Evolutionary conservation across 2,797 vertebrate species (phyloP).

Genomic region (Myotis pilosus): DNA sequence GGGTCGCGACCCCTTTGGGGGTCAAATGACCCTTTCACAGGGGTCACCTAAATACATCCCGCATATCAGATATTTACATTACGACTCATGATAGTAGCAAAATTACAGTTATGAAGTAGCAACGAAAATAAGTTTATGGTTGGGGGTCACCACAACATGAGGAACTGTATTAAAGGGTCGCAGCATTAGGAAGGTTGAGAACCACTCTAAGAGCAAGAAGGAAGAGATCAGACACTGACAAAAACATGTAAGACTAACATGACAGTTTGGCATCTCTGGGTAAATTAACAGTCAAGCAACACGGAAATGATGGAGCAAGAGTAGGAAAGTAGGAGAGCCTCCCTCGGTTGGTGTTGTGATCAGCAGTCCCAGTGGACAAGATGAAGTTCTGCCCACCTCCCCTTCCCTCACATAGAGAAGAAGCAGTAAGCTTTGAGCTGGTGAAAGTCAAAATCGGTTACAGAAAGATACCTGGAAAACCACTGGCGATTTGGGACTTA

Average conservation of each 20-base stretch:
- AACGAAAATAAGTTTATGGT: too few species aligned
- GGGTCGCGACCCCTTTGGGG: too few species aligned
- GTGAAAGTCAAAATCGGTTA: background rate
- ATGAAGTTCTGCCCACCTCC: background rate
- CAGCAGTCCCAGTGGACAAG: background rate
- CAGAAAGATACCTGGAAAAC: background rate
- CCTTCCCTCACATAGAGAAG: background rate
- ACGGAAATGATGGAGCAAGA: background rate
- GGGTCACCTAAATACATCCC: too few species aligned
- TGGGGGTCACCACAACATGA: too few species aligned
- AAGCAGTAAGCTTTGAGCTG: background rate
- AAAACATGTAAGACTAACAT: background rate
- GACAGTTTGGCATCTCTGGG: background rate
- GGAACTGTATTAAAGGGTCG: too few species aligned
- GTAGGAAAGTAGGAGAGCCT: background rate
- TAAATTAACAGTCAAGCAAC: background rate
- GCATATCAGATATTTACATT: too few species aligned
- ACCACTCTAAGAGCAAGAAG: background rate
- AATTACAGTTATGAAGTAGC: too few species aligned
- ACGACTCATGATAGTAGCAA: too few species aligned
- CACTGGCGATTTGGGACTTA: background rate
- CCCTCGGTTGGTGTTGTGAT: too few species aligned
- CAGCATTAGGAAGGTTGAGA: too few species aligned
- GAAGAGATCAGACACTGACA: background rate
- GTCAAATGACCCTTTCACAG: too few species aligned